Conservation (phyloP, 2,888 invertebrate genomes). For the Neoscelio sp. region DNA sequence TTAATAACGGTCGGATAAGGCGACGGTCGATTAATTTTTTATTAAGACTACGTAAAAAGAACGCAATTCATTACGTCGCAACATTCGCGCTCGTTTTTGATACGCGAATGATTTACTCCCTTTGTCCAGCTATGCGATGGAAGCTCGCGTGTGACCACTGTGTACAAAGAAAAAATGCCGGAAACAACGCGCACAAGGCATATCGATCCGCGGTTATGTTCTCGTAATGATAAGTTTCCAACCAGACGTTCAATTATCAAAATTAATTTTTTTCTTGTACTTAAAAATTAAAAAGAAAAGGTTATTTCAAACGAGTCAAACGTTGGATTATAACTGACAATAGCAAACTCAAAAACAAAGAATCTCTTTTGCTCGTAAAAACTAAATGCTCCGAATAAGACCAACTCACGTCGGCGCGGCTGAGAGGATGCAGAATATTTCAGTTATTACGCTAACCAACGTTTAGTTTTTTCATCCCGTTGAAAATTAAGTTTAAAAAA, state of each 20-base stretch:
- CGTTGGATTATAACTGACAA: no score
- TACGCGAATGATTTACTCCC: slow-evolving; percentile 56
- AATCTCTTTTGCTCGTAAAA: no score
- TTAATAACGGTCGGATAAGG: slow-evolving; percentile 41
- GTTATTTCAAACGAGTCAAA: no score
- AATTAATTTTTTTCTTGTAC: no score
- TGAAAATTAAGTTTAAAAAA: no score
- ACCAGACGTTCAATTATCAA: slow-evolving; percentile 15
- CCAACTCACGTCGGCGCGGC: no score
- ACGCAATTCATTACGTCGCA: slow-evolving; percentile 71
- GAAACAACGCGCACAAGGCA: slow-evolving; percentile 38
- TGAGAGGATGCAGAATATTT: no score
- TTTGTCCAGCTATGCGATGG: slow-evolving; percentile 47
- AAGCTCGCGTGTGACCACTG: slow-evolving; percentile 57
- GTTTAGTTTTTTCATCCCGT: neutral
- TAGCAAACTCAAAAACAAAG: no score
- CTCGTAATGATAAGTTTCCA: slow-evolving; percentile 27
- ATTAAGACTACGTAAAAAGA: slow-evolving; percentile 73
- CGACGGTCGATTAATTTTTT: slow-evolving; percentile 64
- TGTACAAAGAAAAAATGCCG: slow-evolving; percentile 32
- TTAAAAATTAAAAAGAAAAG: no score
- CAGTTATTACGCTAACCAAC: no score
- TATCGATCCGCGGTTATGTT: slow-evolving; percentile 46
- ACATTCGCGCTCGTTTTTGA: slow-evolving; percentile 72
- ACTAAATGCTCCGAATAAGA: no score